Evolutionary conservation across 1,140 invertebrate genomes (phyloP).

Genomic region (Laupala kohalensis): DNA sequence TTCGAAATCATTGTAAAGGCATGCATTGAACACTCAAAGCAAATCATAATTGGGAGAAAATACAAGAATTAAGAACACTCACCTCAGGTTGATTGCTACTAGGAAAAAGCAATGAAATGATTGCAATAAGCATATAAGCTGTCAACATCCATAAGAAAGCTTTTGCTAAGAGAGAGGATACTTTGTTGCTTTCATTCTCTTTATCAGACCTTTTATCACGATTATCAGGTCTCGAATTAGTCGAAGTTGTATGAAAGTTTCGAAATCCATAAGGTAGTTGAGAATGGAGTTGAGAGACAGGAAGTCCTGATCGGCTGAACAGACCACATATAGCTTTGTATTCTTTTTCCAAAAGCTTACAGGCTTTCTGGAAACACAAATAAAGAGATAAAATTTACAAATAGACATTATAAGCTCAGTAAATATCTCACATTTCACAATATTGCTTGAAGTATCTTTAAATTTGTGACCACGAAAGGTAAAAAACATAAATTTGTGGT

Average conservation of each 20-base stretch:
- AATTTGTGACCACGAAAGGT: too few relatives aligned
- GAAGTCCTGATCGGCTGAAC: constrained; percentile 8
- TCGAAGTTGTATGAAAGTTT: background rate
- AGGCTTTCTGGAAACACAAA: too few relatives aligned
- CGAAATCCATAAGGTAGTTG: background rate
- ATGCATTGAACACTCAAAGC: too few relatives aligned
- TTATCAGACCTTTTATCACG: constrained; percentile 20
- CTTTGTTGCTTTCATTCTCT: constrained; percentile 46
- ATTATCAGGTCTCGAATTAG: background rate
- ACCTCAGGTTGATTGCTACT: constrained; percentile 60
- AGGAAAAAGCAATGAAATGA: constrained; percentile 54
- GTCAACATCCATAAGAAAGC: constrained; percentile 61
- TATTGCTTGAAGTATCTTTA: too few relatives aligned
- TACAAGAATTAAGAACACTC: too few relatives aligned
- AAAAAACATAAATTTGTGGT: background rate
- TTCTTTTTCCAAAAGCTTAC: background rate
- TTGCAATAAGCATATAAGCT: constrained; percentile 54
- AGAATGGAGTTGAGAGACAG: background rate
- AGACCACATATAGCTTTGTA: background rate
- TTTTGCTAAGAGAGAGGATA: constrained; percentile 53
- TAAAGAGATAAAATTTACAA: background rate
- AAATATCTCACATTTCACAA: too few relatives aligned
- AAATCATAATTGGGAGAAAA: too few relatives aligned
- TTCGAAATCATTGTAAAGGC: too few relatives aligned
- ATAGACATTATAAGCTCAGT: too few relatives aligned